phyloP scores from a whole-genome alignment of 2,888 invertebrate genomes.

The Elmis aenea region DNA sequence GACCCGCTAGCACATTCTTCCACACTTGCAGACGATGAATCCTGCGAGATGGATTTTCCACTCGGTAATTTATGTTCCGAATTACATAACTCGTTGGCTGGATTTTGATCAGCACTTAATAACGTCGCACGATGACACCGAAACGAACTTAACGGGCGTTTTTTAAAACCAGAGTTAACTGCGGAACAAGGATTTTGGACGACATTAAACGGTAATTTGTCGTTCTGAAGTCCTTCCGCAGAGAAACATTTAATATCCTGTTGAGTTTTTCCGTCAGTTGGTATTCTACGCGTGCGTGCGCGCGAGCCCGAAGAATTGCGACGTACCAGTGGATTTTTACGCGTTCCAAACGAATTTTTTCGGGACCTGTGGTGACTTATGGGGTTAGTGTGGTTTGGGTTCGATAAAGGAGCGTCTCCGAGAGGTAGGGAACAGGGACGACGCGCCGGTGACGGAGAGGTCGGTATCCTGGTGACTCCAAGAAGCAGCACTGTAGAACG shows the following conservation, averaged over 20 bases:
- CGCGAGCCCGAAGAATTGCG: constrained; percentile 8
- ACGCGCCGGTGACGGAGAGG: constrained; percentile 41
- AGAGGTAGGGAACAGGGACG: constrained; percentile 39
- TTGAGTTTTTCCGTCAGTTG: no score
- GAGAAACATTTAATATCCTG: no score
- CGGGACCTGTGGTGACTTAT: not conserved
- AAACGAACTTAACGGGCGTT: not conserved
- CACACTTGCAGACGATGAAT: constrained; percentile 17
- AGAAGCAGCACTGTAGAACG: constrained; percentile 57
- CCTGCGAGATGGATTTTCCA: no score
- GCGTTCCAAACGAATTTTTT: constrained; percentile 5
- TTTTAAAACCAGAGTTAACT: not conserved
- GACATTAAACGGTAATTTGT: not conserved
- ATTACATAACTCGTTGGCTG: no score
- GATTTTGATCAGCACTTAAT: not conserved
- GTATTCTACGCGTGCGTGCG: not conserved
- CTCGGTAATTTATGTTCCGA: no score
- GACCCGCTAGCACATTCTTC: constrained; percentile 48
- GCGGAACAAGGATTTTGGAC: not conserved
- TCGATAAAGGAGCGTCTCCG: constrained; percentile 16
- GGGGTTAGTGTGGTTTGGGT: constrained; percentile 7
- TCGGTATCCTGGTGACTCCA: constrained; percentile 55
- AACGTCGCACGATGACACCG: no score
- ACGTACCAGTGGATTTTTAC: constrained; percentile 3
- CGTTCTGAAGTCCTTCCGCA: not conserved